Percentiles rank a stretch among this genome's conserved stretches.
Evolutionary conservation across 2,888 invertebrate genomes (phyloP).

Genomic region (Diarsia rubi): DNA sequence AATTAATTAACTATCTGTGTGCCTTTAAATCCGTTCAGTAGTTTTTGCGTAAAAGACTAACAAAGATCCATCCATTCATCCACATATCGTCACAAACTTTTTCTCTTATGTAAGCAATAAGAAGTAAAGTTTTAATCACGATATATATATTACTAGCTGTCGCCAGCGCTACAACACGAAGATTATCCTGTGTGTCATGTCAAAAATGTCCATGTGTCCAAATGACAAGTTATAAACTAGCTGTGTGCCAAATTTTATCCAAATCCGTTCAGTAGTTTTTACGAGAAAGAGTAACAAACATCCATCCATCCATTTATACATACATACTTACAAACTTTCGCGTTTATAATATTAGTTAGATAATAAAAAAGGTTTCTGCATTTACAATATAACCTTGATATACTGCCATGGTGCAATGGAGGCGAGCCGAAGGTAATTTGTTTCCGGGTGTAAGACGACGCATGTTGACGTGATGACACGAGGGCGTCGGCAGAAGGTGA

Average conservation of each 20-base stretch:
- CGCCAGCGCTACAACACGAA: no score
- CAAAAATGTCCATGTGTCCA: no score
- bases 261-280: no score
- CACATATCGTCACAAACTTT: background rate
- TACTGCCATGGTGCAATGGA: background rate
- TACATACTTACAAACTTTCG: background rate
- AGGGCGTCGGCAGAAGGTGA: constrained; percentile 37
- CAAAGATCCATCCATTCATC: background rate
- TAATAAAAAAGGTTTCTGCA: background rate
- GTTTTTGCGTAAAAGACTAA: background rate
- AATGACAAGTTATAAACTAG: no score
- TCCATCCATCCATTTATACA: no score
- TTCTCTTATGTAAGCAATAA: no score
- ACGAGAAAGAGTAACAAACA: no score
- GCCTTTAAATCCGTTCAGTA: background rate
- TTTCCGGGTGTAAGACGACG: constrained; percentile 49
- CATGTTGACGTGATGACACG: constrained; percentile 53
- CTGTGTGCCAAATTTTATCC: no score
- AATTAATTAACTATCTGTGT: background rate
- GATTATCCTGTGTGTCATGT: no score
- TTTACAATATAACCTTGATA: constrained; percentile 8
- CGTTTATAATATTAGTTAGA: background rate
- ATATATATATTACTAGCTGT: no score
- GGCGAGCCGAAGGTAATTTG: constrained; percentile 45
- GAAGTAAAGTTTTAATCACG: no score